A percentile compares a stretch with the other conserved stretches of the same genome.
phyloP scores from a whole-genome alignment of 2,797 vertebrate genomes.

The Oryzias dopingdopingensis region DNA sequence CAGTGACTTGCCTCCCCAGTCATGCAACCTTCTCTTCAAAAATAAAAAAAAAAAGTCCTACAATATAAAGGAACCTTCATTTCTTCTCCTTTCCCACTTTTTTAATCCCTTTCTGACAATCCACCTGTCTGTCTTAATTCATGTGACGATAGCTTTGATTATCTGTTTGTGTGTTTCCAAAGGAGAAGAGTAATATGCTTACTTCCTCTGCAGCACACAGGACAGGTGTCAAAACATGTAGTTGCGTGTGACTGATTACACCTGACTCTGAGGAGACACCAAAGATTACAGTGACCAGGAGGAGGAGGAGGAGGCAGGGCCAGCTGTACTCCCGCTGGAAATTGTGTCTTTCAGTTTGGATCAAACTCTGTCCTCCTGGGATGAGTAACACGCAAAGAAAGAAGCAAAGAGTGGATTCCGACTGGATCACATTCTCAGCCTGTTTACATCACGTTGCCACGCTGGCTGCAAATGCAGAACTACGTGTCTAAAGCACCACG shows the following conservation, averaged over 20 bases:
- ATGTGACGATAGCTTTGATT: conserved; percentile 68
- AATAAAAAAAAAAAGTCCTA: conserved; percentile 48
- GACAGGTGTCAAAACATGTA: conserved; percentile 75
- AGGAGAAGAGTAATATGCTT: conserved; percentile 55
- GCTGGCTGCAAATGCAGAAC: conserved; percentile 26
- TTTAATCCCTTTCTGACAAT: conserved; percentile 74
- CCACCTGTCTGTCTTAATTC: conserved; percentile 76
- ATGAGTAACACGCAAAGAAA: conserved; percentile 70
- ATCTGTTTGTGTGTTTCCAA: conserved; percentile 55
- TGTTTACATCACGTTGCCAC: conserved; percentile 50
- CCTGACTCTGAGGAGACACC: conserved; percentile 66
- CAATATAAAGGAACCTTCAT: conserved; percentile 66
- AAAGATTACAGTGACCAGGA: conserved; percentile 66
- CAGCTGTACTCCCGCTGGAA: conserved; percentile 59
- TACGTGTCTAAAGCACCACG: conserved; percentile 24
- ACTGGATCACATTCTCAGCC: conserved; percentile 61
- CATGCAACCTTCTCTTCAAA: conserved; percentile 57
- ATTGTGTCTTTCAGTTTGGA: conserved; percentile 62
- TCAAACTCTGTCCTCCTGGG: conserved; percentile 51
- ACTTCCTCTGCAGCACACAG: conserved; percentile 56
- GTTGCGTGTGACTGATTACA: conserved; percentile 72
- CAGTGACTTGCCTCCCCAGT: conserved; percentile 67
- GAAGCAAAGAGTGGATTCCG: conserved; percentile 68
- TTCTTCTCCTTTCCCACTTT: conserved; percentile 60
- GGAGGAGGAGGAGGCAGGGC: conserved; percentile 51